These are phyloP conservation scores for Casuarius casuarius DNA, from an alignment of 2,113 vertebrate species.

Conservation along the genomic window DNA sequence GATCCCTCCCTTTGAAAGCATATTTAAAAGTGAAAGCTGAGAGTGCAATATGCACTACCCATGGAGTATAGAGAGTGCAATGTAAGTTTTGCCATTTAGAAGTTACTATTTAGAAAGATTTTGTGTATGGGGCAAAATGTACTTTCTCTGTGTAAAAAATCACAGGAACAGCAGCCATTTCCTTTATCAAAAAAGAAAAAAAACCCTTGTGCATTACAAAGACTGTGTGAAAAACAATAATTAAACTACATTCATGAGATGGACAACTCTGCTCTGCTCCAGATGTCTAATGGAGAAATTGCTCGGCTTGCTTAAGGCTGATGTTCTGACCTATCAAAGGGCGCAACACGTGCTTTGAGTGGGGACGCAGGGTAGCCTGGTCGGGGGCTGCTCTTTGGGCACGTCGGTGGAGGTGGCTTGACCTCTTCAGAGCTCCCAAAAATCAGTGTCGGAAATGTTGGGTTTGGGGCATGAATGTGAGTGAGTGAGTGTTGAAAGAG, in stretches of 20 bases:
- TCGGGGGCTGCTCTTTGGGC: not conserved
- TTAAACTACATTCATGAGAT: not conserved
- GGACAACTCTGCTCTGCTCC: not conserved
- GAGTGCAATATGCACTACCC: not conserved
- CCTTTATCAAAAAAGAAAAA: not conserved
- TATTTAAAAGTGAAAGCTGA: not conserved
- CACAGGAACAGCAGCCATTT: not conserved
- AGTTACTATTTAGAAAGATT: not conserved
- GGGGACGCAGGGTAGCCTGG: not conserved
- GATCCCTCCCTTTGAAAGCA: not conserved
- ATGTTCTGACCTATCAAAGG: not conserved
- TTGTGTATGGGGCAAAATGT: not conserved
- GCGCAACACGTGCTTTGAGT: not conserved
- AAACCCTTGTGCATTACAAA: not conserved
- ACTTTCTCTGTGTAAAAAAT: not conserved
- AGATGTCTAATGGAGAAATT: not conserved
- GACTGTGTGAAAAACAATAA: not conserved
- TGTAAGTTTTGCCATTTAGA: not conserved
- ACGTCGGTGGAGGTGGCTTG: not conserved
- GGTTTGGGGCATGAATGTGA: not conserved
- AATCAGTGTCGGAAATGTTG: not conserved
- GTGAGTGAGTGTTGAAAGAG: not conserved
- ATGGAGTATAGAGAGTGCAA: not conserved
- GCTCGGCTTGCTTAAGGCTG: not conserved
- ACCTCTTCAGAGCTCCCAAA: not conserved